Evolutionary conservation across 1,140 invertebrate species (phyloP).

Genomic region (Apis mellifera): Amel_HAv3.1 CM009936.2:9373501-9374000

Average conservation of each 20-base stretch:
- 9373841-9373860: constrained; percentile 26
- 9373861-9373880: neutral
- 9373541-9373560: neutral
- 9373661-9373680: too few relatives aligned
- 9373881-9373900: constrained; percentile 50
- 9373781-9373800: too few relatives aligned
- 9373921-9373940: constrained; percentile 74
- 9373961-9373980: constrained; percentile 71
- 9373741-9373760: too few relatives aligned
- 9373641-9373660: too few relatives aligned
- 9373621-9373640: too few relatives aligned
- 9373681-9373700: too few relatives aligned
- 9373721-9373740: too few relatives aligned
- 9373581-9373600: neutral
- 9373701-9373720: too few relatives aligned
- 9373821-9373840: neutral
- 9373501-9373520: constrained; percentile 33
- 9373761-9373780: too few relatives aligned
- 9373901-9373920: constrained; percentile 55
- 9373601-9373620: neutral
- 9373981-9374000: constrained; percentile 64
- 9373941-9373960: constrained; percentile 68
- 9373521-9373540: neutral
- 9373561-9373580: neutral
- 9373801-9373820: neutral